Conservation (phyloP, 37 sponge, comb jelly and placozoan species). For the Cladorhizidae sp. region DNA sequence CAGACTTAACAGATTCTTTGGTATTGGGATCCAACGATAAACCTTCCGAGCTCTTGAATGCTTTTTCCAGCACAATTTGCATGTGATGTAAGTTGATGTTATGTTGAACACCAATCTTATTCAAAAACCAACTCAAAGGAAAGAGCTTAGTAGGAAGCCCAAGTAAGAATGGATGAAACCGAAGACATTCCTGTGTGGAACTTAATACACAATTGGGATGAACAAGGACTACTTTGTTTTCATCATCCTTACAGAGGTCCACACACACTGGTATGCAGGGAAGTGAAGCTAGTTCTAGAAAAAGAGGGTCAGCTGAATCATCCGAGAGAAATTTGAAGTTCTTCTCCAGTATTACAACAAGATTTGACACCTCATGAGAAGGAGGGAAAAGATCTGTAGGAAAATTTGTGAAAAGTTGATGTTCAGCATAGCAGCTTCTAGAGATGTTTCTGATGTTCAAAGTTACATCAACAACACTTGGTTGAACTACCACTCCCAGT, state of each 20-base stretch:
- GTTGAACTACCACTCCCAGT: constrained; percentile 1
- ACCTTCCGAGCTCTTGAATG: not conserved
- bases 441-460: constrained; percentile 33
- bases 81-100: constrained; percentile 6
- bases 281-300: not conserved
- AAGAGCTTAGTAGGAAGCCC: constrained; percentile 6
- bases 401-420: constrained; percentile 26
- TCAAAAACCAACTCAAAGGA: not conserved
- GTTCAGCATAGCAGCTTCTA: not conserved
- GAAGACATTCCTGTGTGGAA: not conserved
- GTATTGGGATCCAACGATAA: constrained; percentile 17
- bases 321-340: constrained; percentile 5
- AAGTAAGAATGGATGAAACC: constrained; percentile 47
- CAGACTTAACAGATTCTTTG: not conserved
- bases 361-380: not conserved
- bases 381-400: not conserved
- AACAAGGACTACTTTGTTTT: constrained; percentile 32
- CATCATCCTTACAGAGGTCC: not conserved
- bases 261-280: constrained; percentile 47
- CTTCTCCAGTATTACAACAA: constrained; percentile 4
- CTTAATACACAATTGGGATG: constrained; percentile 35
- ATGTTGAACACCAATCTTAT: constrained; percentile 9
- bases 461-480: constrained; percentile 35
- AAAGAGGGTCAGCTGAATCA: not conserved
- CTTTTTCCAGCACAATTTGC: constrained; percentile 12